Percentiles rank a stretch among this genome's conserved stretches.
Conservation (phyloP, 2,113 vertebrate species). For the Bambusicola thoracicus region DNA sequence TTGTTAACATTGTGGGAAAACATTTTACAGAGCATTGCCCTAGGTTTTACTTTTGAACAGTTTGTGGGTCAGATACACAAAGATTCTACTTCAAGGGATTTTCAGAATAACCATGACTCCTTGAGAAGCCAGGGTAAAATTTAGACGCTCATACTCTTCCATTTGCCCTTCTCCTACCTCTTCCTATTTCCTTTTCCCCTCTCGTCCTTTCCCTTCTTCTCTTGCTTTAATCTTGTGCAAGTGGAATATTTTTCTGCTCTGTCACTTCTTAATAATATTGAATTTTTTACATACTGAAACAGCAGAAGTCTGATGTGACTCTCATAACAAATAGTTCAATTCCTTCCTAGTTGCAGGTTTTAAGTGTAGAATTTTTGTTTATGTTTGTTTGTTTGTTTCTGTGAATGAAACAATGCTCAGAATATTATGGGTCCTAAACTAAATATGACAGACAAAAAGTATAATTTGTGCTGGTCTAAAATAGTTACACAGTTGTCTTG, state of each 20-base stretch:
- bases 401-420: neutral
- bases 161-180: no score
- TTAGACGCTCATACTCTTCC: neutral
- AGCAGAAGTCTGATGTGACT: fast-evolving
- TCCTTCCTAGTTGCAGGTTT: neutral
- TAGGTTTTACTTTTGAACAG: neutral
- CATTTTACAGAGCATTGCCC: neutral
- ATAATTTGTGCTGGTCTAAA: neutral
- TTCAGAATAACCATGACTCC: neutral
- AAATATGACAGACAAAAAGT: neutral
- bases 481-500: neutral
- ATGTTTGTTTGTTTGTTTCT: neutral
- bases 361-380: neutral
- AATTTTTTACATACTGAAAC: neutral
- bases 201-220: neutral
- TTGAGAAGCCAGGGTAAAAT: neutral
- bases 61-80: neutral
- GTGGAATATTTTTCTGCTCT: neutral
- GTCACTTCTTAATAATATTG: neutral
- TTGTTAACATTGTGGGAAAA: neutral
- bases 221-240: no score
- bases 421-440: neutral
- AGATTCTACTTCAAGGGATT: neutral
- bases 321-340: neutral
- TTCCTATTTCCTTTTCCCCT: no score